Percentiles rank a stretch among this genome's conserved stretches.
These are phyloP conservation scores for Seira ritae DNA, from an alignment of 2,888 invertebrate species.

Conservation along the genomic window DNA sequence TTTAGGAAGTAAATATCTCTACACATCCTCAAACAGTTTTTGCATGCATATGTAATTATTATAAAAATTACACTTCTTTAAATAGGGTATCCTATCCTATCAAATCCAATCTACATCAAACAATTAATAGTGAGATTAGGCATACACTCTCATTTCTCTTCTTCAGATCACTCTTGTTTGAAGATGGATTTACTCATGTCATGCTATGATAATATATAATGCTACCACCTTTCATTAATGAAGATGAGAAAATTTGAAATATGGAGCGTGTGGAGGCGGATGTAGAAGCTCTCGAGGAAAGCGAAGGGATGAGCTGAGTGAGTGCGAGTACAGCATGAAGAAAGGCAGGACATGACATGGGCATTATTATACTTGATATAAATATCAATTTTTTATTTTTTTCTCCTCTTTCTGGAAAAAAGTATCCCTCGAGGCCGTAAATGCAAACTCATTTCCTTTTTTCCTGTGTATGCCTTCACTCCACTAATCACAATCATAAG, in stretches of 20 bases:
- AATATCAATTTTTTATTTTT: conserved; percentile 7
- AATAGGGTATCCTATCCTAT: too few species aligned
- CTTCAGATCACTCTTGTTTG: not conserved
- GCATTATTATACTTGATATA: not conserved
- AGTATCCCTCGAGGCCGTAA: conserved; percentile 47
- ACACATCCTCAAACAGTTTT: not conserved
- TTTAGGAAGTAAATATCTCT: not conserved
- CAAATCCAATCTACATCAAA: not conserved
- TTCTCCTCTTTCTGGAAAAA: not conserved
- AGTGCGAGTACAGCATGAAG: too few species aligned
- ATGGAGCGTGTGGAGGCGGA: not conserved
- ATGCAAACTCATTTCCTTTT: conserved; percentile 53
- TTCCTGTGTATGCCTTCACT: not conserved
- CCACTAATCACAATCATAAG: conserved; percentile 12
- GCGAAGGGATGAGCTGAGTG: not conserved
- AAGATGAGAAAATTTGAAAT: not conserved
- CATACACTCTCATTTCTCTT: not conserved
- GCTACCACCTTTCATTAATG: not conserved
- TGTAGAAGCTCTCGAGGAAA: not conserved
- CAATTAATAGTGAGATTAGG: not conserved
- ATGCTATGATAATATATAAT: not conserved
- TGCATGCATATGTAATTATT: conserved; percentile 17
- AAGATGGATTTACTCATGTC: not conserved
- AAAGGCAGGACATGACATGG: too few species aligned
- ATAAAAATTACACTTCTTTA: too few species aligned